Conservation (phyloP, 2,888 invertebrate genomes). For the Oasisia sp. region DNA sequence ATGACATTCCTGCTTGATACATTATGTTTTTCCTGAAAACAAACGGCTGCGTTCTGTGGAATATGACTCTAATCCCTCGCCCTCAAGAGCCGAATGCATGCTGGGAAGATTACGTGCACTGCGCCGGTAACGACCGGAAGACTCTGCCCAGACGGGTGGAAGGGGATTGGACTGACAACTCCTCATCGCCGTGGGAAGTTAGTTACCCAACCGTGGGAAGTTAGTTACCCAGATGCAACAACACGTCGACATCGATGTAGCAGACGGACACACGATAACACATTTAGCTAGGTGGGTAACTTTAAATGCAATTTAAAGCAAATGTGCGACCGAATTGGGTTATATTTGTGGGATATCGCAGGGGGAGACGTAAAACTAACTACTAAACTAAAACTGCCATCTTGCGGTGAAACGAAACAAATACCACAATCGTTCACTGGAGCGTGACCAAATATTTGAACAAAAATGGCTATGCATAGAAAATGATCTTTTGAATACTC, state of each 20-base stretch:
- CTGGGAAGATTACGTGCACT: not conserved
- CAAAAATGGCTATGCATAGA: not conserved
- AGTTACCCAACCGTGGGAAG: not conserved
- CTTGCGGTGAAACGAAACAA: not conserved
- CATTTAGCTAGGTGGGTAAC: not conserved
- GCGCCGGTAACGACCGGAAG: not conserved
- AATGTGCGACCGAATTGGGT: not conserved
- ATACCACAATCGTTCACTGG: not conserved
- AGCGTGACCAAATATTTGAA: not conserved
- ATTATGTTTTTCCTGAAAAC: not conserved
- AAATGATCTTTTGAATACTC: not conserved
- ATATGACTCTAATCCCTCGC: not conserved
- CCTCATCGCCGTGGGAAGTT: too few species aligned
- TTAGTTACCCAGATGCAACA: not conserved
- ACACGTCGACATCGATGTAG: not conserved
- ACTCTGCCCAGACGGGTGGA: not conserved
- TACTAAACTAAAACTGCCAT: not conserved
- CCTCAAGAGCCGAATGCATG: not conserved
- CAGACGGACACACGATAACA: not conserved
- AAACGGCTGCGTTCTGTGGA: not conserved
- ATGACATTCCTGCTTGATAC: not conserved
- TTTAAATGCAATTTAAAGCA: not conserved
- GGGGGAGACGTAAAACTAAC: not conserved
- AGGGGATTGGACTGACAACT: not conserved
- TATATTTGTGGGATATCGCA: not conserved